phyloP scores from a whole-genome alignment of 1,140 invertebrate genomes.

The Asbolus verrucosus region DNA sequence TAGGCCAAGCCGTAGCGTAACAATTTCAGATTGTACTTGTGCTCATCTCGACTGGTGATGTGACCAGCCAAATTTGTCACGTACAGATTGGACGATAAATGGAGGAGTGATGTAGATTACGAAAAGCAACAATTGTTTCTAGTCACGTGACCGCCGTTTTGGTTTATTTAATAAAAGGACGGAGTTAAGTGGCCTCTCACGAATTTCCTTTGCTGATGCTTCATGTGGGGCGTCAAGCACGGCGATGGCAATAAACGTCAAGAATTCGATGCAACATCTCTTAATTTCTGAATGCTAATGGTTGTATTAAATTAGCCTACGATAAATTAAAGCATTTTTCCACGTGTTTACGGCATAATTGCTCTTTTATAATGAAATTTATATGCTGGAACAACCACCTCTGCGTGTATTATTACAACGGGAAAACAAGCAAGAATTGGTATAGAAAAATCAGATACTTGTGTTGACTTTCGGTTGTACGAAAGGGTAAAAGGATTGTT shows the following conservation, averaged over 20 bases:
- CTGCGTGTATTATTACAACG: too few relatives aligned
- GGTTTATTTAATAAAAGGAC: slow-evolving; percentile 29
- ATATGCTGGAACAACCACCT: not conserved
- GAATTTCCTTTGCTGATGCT: slow-evolving; percentile 19
- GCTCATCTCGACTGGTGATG: slow-evolving; percentile 10
- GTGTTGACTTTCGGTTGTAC: too few relatives aligned
- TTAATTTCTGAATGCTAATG: slow-evolving; percentile 20
- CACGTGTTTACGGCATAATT: not conserved
- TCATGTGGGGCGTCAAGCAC: slow-evolving; percentile 12
- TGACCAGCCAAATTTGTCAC: slow-evolving; percentile 27
- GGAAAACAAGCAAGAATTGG: too few relatives aligned
- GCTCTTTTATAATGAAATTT: not conserved
- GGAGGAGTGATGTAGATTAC: slow-evolving; percentile 23
- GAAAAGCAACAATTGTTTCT: slow-evolving; percentile 12
- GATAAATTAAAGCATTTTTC: slow-evolving; percentile 12
- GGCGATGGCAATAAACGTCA: slow-evolving; percentile 1
- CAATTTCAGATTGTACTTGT: slow-evolving; percentile 33
- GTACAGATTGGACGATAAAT: slow-evolving; percentile 37
- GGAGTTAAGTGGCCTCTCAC: slow-evolving; percentile 18
- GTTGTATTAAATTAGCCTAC: not conserved
- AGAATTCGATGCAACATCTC: slow-evolving; percentile 14
- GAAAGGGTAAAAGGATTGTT: too few relatives aligned
- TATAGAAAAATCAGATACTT: too few relatives aligned
- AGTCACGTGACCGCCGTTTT: slow-evolving; percentile 5
- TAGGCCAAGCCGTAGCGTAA: slow-evolving; percentile 32